phyloP scores from a whole-genome alignment of 2,113 vertebrate genomes.

The Bucco capensis region DNA sequence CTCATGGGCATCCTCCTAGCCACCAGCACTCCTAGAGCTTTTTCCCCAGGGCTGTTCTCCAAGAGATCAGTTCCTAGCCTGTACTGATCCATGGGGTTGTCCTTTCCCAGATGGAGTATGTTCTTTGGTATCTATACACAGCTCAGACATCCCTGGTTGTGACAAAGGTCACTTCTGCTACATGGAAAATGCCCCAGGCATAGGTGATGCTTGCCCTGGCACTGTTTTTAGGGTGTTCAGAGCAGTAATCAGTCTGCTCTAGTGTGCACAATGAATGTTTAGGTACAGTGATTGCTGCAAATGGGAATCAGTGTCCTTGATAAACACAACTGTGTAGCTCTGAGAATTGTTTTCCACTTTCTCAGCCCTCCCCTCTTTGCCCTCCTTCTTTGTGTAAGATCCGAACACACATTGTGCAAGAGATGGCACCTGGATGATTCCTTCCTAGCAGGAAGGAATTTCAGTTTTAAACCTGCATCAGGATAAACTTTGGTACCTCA shows the following conservation, averaged over 20 bases:
- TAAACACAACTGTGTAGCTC: neutral
- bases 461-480: neutral
- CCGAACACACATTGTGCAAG: neutral
- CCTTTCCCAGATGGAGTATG: too few relatives aligned
- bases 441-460: neutral
- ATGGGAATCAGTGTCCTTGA: fast-evolving
- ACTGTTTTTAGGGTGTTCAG: neutral
- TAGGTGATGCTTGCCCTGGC: neutral
- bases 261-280: neutral
- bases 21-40: too few relatives aligned
- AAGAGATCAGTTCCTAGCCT: too few relatives aligned
- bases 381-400: fast-evolving
- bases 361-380: neutral
- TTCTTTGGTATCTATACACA: neutral
- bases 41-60: too few relatives aligned
- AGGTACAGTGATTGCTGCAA: neutral
- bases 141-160: neutral
- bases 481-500: neutral
- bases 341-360: neutral
- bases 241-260: neutral
- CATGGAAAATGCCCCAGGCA: neutral
- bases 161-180: neutral
- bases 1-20: too few relatives aligned
- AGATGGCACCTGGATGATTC: neutral
- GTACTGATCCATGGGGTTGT: too few relatives aligned